Evolutionary conservation across 2,888 invertebrate genomes (phyloP).

Genomic region (Lottia gigantea): DNA sequence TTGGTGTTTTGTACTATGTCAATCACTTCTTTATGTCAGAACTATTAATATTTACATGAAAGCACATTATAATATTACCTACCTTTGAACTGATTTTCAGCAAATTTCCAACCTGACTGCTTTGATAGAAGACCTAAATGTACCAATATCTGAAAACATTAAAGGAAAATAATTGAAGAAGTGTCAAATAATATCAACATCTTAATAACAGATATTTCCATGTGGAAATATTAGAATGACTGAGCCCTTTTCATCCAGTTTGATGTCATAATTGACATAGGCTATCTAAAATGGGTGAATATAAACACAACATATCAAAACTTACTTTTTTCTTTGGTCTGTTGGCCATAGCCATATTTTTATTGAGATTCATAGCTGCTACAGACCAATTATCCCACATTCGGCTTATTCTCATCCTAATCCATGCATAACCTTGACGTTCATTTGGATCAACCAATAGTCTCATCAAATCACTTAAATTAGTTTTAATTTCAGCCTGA

Average conservation of each 20-base stretch:
- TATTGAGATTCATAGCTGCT: slow-evolving; percentile 47
- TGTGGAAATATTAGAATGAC: no score
- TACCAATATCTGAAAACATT: slow-evolving; percentile 61
- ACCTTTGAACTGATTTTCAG: slow-evolving; percentile 67
- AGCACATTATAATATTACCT: neutral
- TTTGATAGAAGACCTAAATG: slow-evolving; percentile 69
- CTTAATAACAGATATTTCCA: no score
- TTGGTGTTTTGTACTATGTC: no score
- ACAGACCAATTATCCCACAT: slow-evolving; percentile 65
- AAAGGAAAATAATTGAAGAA: neutral
- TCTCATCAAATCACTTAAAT: slow-evolving; percentile 57
- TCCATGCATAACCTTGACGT: slow-evolving; percentile 67
- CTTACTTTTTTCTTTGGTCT: slow-evolving; percentile 56
- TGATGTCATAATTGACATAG: no score
- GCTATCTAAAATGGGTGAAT: no score
- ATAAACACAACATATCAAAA: neutral
- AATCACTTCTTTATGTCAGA: no score
- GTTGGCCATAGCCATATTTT: slow-evolving; percentile 51
- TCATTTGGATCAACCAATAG: slow-evolving; percentile 64
- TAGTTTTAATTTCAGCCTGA: slow-evolving; percentile 55
- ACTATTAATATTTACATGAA: no score
- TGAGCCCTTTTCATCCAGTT: no score
- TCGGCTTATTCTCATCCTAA: slow-evolving; percentile 64
- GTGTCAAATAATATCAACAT: neutral
- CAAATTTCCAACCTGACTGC: slow-evolving; percentile 67